phyloP scores from a whole-genome alignment of 2,797 vertebrate genomes.

The Acomys russatus region DNA sequence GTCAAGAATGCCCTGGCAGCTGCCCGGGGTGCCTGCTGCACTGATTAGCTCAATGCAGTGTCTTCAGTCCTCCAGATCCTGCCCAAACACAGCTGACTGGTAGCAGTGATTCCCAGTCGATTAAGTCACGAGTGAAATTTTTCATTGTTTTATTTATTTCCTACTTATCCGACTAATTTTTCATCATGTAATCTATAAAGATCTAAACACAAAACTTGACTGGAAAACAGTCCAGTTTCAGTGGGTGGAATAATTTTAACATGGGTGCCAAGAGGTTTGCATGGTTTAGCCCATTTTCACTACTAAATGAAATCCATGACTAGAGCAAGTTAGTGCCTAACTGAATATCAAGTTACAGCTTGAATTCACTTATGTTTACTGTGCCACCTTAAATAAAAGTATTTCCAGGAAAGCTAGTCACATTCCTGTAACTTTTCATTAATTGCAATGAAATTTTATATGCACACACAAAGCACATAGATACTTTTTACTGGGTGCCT shows the following conservation, averaged over 20 bases:
- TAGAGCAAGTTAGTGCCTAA: neutral
- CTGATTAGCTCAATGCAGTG: neutral
- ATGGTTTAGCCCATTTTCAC: neutral
- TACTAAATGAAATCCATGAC: conserved; percentile 22
- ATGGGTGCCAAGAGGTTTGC: conserved; percentile 47
- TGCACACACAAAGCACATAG: neutral
- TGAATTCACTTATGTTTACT: conserved; percentile 21
- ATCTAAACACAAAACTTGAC: conserved; percentile 57
- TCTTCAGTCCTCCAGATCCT: neutral
- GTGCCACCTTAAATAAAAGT: conserved; percentile 63
- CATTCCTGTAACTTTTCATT: conserved; percentile 23
- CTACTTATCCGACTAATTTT: conserved; percentile 27
- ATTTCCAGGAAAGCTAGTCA: conserved; percentile 9
- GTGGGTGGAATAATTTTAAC: conserved; percentile 55
- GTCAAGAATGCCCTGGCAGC: neutral
- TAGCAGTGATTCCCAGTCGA: conserved; percentile 9
- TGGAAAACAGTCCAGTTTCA: conserved; percentile 52
- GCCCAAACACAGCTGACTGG: neutral
- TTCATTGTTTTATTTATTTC: conserved; percentile 49
- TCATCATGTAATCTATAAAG: conserved; percentile 33
- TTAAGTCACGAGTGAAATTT: conserved; percentile 5
- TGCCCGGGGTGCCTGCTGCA: neutral
- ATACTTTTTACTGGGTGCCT: neutral
- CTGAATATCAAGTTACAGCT: conserved; percentile 22
- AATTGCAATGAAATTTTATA: neutral